phyloP scores from a whole-genome alignment of 2,797 vertebrate species.

The Lepilemur septentrionalis region DNA sequence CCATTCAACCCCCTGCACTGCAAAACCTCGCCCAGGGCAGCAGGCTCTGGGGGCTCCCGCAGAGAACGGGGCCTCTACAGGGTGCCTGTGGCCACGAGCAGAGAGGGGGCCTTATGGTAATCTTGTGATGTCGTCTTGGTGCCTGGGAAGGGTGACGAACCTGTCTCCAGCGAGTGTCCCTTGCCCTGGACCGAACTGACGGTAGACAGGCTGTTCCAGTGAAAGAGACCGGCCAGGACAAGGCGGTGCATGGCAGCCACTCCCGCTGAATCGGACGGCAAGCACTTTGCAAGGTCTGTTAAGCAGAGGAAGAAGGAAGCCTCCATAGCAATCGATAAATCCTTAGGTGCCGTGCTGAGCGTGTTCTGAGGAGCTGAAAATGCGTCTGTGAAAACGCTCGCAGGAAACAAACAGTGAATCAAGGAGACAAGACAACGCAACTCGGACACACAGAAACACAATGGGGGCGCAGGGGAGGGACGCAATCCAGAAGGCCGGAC shows the following conservation, averaged over 20 bases:
- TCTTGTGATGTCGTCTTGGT: rapidly evolving
- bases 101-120: not conserved
- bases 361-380: not conserved
- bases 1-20: not conserved
- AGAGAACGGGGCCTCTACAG: not conserved
- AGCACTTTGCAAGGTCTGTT: not conserved
- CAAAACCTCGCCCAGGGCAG: not conserved
- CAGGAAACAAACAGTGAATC: not conserved
- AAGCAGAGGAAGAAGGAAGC: not conserved
- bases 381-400: not conserved
- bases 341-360: not conserved
- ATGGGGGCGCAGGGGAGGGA: too few relatives aligned
- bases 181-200: rapidly evolving
- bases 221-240: not conserved
- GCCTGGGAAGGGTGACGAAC: rapidly evolving
- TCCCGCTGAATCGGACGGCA: not conserved
- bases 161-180: too few relatives aligned
- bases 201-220: rapidly evolving
- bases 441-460: not conserved
- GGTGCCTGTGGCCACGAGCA: rapidly evolving
- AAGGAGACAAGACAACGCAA: not conserved
- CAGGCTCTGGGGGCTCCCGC: not conserved
- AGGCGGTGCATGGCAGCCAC: rapidly evolving
- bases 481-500: rapidly evolving
- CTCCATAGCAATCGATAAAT: not conserved